Base-by-base conservation (phyloP, 2,888 invertebrate genomes). In the Oasisia sp. region DNA sequence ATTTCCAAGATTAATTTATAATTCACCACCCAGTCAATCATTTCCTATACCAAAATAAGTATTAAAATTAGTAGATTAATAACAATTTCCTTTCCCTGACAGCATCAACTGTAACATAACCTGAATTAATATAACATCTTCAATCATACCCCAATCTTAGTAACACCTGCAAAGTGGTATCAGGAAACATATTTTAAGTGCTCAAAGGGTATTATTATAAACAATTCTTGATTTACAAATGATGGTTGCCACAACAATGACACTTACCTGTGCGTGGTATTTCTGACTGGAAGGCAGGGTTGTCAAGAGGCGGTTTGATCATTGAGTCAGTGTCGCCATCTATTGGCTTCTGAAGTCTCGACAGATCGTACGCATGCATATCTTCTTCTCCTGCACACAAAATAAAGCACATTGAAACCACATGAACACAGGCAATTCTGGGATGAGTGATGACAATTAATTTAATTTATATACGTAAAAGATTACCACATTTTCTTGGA, bases 321-420 rank as follows among this genome's bases (percentile, higher is more conserved):
- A 74, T 74, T 2, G 74, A 74, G 74, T 74, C 74, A n/a, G 74
- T 74, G 74, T 74, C 74, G 27, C 74, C 74, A 27, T 74, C 74
- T n/a, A 99, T 98, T 89, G 99, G 99, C 96, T 99, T 99, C 96
- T 99, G 98, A 91, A 99, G 97, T 32, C 99, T 98, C 27, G 98
- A 99, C 95, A 99, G 99, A 96, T 99, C 99, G 97, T 99, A 99
- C 32, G 99, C 99, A 91, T 99, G 99, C 98, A 99, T 99, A 96
- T 99, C 99, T 95, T 99, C 99, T 96, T 99, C 96, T 89, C 96
- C 96, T 96, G 93, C 74, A 74, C 27, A 74, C 74, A 74, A 74
- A 19, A 7, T 27, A 74, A 19, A 19, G 74, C 27, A 27, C 27
- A 74, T 74, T 1, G 93, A 92, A 89, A 89, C 50, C 50, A 8